Percentiles rank a stretch among this genome's conserved stretches.
Evolutionary conservation across 1,140 invertebrate species (phyloP).

Genomic region (Anastrepha ludens): DNA sequence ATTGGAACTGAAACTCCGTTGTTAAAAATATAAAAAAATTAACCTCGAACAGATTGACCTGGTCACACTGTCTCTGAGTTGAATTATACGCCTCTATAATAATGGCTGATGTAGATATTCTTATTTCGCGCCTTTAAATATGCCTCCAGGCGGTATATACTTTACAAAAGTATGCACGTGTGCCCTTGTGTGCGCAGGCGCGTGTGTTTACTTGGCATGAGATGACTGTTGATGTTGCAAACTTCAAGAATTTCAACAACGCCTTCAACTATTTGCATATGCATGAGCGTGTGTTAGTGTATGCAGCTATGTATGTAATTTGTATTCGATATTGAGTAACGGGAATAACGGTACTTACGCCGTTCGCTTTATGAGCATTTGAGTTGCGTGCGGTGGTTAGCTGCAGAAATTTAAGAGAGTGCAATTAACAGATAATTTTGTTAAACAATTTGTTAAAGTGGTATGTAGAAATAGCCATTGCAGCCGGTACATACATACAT

Average conservation of each 20-base stretch:
- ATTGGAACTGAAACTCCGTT: too few relatives aligned
- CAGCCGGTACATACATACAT: too few relatives aligned
- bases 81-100: not conserved
- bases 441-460: too few relatives aligned
- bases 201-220: conserved; percentile 67
- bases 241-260: conserved; percentile 6
- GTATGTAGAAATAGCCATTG: too few relatives aligned
- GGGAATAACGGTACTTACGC: not conserved
- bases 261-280: conserved; percentile 33
- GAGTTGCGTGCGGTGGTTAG: too few relatives aligned
- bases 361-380: not conserved
- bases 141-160: conserved; percentile 48
- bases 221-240: conserved; percentile 66
- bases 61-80: too few relatives aligned
- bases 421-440: too few relatives aligned
- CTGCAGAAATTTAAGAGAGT: too few relatives aligned
- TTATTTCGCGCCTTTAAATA: conserved; percentile 37
- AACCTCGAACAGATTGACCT: too few relatives aligned
- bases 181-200: conserved; percentile 50
- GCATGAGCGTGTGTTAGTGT: not conserved
- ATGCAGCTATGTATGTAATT: not conserved
- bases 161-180: not conserved
- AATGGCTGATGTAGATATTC: conserved; percentile 4
- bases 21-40: too few relatives aligned
- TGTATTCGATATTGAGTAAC: not conserved